Conservation (phyloP, 2,113 vertebrate species). For the Mionectes macconnelli region DNA sequence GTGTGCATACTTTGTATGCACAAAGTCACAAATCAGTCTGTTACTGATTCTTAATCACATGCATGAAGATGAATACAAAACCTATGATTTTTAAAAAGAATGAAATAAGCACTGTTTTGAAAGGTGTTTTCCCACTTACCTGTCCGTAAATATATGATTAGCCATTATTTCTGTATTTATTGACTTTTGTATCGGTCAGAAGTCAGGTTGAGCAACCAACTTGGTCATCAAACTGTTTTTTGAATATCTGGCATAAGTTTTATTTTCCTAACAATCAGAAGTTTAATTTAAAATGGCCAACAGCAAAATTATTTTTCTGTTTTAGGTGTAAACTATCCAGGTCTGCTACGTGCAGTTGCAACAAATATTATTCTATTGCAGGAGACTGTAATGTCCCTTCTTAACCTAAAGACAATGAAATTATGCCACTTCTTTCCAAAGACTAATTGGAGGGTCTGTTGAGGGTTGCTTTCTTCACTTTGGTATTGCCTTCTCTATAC, state of each 20-base stretch:
- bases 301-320: background rate
- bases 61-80: background rate
- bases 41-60: background rate
- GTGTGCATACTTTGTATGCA: background rate
- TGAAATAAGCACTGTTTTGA: background rate
- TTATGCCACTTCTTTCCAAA: background rate
- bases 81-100: background rate
- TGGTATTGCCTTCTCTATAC: background rate
- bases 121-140: background rate
- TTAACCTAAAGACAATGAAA: background rate
- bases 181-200: background rate
- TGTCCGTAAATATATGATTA: background rate
- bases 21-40: too few relatives aligned
- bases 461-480: background rate
- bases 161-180: background rate
- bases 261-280: background rate
- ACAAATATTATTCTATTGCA: background rate
- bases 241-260: background rate
- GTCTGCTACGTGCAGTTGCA: background rate
- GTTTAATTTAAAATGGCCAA: background rate
- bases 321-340: background rate
- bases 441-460: background rate
- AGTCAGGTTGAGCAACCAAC: background rate
- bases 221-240: background rate
- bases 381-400: background rate